Conservation (phyloP, 2,113 vertebrate species). For the Strix aluco region DNA sequence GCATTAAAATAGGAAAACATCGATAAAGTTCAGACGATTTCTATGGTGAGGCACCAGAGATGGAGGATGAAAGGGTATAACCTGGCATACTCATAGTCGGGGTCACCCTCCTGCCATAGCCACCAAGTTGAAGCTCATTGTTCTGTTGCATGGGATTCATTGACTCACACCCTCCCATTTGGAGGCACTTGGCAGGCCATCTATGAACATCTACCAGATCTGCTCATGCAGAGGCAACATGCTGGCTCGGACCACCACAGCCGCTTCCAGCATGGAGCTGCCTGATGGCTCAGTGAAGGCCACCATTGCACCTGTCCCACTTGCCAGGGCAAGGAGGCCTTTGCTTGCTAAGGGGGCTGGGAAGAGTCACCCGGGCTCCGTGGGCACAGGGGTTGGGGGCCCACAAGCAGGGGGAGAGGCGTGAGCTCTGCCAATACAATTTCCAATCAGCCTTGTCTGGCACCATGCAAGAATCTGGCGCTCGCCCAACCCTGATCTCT, state of each 20-base stretch:
- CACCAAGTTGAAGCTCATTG: neutral
- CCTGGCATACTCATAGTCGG: neutral
- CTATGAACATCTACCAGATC: neutral
- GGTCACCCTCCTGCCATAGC: neutral
- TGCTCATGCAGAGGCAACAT: accelerated
- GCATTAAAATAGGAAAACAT: neutral
- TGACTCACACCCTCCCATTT: neutral
- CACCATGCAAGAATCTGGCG: neutral
- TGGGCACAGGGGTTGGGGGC: accelerated
- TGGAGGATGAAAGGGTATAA: accelerated
- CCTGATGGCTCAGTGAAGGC: accelerated
- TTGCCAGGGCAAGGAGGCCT: neutral
- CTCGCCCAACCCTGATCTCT: accelerated
- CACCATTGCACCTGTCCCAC: accelerated
- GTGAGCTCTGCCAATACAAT: neutral
- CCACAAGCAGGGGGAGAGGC: accelerated
- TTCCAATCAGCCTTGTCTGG: neutral
- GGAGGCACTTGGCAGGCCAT: neutral
- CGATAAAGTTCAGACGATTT: neutral
- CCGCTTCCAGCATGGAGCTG: neutral
- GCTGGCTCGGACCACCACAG: accelerated
- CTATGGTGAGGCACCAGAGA: accelerated
- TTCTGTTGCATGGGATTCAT: no score
- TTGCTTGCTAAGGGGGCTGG: neutral
- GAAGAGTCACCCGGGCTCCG: neutral